Evolutionary conservation across 92 coral and sea anemone species (phyloP), one percentile per base, ranked within the genome.

Genomic region (Palythoa caribaeorum): DNA sequence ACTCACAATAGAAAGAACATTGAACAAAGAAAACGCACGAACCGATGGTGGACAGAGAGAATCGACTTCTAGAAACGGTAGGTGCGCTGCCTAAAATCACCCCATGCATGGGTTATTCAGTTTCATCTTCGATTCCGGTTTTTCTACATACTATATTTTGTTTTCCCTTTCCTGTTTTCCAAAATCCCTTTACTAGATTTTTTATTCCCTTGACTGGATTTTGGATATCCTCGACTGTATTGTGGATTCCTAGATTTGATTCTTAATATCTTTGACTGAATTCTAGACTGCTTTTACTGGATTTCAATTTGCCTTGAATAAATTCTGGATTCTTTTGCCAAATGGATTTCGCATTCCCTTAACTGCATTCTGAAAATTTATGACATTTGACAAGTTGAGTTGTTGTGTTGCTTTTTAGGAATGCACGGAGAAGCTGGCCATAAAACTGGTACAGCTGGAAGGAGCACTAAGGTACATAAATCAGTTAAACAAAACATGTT

Each of bases 1-100:
- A 87, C 86, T 96, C 79, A 83, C 90, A 9, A 96, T 96, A 47
- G 99, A 96, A 77, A 76, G 99, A 84, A 96, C 98, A 16, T 75
- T 92, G 35, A 93, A 90, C 87, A 95, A 95, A 54, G 95, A 73
- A 2, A 89, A 84, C 73, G 71, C 74, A 6, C 59, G 72, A 47
- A 11, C 87, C 28, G 94, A 91, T 12, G 86, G 78, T 5, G 9
- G 15, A 57, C 36, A 54, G 55, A 84, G 79, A 52, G 88, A 85
- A 6, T 14, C 78, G 6, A 44, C 48, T 28, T 69, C 77, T 48
- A 72, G 68, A 68, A 83, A 72, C 39, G 87, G 77, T 38, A 9
- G 63, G n/a, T 63, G 35, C 6, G 14, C 20, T 14, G 65, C n/a
- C 19, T 59, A 59, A 4, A 44, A 44, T 14, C 35, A 7, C 19